Base-by-base conservation (phyloP, 1,140 invertebrate species). In the Ceratina japonica region DNA sequence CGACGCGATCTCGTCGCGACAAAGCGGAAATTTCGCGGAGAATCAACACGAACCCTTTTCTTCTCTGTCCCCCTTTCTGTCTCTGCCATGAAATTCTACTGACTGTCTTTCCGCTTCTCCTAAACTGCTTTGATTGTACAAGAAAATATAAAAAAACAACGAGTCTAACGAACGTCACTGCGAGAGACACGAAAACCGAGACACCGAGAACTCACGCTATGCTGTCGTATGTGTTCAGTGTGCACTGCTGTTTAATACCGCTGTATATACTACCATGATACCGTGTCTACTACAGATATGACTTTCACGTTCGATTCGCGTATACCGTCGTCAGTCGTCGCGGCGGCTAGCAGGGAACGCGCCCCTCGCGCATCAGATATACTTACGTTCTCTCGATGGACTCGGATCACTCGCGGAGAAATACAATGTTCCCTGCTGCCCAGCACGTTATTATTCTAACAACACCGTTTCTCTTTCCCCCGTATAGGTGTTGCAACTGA, bases 201-300 rank as follows among this genome's bases (percentile, higher is more conserved):
- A 76, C 65, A 81, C 72, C 63, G 80, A 79, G 27, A 59, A 66
- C 74, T 85, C 81, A 87, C 72, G 68, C 83, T 86, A 79, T 75
- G 66, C 79, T 87, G 64, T 84, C 79, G 66, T 87, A 62, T 85
- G 51, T 85, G 80, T 87, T 88, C 58, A 75, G 86, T 88, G 86
- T 88, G 82, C 83, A 86, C 82, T 84, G 89, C 84, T 88, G 74
- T 82, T 44, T 81, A 73, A 86, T 88, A 86, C 84, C n/a, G 76
- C 72, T 84, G 31, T 20, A 22, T n/a, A n/a, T 61, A 76, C 65
- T 24, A 72, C 54, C 58, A 61, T 18, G 49, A 79, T 44, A 71
- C 63, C 58, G 56, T 75, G 52, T 24, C 78, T 49, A n/a, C n/a
- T n/a, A 31, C 58, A 52, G 20, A 74, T 69, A 56, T n/a, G 20